Base-by-base conservation (phyloP, 2,113 vertebrate genomes). In the Eulacestoma nigropectus region DNA sequence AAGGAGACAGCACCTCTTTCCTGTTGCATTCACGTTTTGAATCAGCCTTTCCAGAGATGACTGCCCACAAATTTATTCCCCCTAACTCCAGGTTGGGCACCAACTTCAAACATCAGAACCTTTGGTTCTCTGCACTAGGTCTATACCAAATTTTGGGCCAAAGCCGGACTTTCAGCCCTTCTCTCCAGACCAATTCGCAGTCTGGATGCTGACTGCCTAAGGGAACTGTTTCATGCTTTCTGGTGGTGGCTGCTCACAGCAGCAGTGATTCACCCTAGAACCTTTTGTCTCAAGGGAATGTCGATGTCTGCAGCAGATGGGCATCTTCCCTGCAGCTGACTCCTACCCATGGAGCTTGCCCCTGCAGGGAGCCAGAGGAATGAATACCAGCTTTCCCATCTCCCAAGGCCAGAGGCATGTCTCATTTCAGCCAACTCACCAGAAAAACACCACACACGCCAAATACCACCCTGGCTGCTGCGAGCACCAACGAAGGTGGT, bases 371-470 rank as follows among this genome's bases (percentile, higher is more conserved):
- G 30, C 8, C 3, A 3, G 11, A n/a, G 25, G 55, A 90, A 86
- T 29, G 39, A 52, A n/a, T 64, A 60, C 47, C 68, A 91, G 64
- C 44, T 63, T 93, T 81, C 60, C 64, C 50, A 26, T 32, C 33
- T 79, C 85, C 42, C 59, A 59, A 22, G n/a, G 70, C 39, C 35
- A 55, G 78, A 89, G 57, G 35, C 75, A 81, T 0, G 0, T 86
- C 72, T 52, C 35, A 3, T 47, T 64, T 70, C 76, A 70, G 60
- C 29, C 52, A 77, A 8, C 60, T 88, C 59, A 42, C 17, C 64
- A 70, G 32, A 67, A 37, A 23, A 46, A 2, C 0, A 0, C 52
- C 67, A 33, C 1, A 1, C 16, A 22, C 0, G 0, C 33, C 63
- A 75, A 56, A 84, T 5, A 52, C 47, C 81, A 11, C 8, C n/a